Conservation (phyloP, 2,888 invertebrate genomes). For the Timema podura region DNA sequence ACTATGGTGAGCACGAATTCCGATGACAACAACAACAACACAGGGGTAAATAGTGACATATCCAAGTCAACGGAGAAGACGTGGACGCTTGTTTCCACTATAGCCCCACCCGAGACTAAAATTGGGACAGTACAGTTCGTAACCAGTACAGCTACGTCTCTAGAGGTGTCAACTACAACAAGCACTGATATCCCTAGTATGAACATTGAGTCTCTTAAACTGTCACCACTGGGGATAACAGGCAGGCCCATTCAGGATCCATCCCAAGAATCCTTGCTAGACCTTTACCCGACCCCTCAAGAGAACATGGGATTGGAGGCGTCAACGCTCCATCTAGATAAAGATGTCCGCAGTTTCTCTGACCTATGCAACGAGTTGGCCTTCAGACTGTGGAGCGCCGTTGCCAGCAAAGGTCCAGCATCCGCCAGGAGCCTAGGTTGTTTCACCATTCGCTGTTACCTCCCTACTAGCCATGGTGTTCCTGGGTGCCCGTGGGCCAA, state of each 20-base stretch:
- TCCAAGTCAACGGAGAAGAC: neutral
- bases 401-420: constrained; percentile 62
- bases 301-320: constrained; percentile 68
- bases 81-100: neutral
- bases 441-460: constrained; percentile 81
- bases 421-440: constrained; percentile 67
- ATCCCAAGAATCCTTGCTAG: constrained; percentile 40
- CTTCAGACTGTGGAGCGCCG: constrained; percentile 74
- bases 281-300: constrained; percentile 53
- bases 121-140: neutral
- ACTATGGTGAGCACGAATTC: too few relatives aligned
- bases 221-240: neutral
- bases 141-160: neutral
- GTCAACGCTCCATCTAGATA: constrained; percentile 65
- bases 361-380: constrained; percentile 81
- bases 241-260: neutral
- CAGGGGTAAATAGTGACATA: too few relatives aligned
- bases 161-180: neutral
- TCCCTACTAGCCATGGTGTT: constrained; percentile 89
- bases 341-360: constrained; percentile 72
- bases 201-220: neutral
- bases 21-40: too few relatives aligned
- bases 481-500: constrained; percentile 78
- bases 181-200: too few relatives aligned
- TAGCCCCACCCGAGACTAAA: neutral